Base-by-base conservation (phyloP, 2,797 vertebrate genomes). In the Dromococcyx pavoninus region DNA sequence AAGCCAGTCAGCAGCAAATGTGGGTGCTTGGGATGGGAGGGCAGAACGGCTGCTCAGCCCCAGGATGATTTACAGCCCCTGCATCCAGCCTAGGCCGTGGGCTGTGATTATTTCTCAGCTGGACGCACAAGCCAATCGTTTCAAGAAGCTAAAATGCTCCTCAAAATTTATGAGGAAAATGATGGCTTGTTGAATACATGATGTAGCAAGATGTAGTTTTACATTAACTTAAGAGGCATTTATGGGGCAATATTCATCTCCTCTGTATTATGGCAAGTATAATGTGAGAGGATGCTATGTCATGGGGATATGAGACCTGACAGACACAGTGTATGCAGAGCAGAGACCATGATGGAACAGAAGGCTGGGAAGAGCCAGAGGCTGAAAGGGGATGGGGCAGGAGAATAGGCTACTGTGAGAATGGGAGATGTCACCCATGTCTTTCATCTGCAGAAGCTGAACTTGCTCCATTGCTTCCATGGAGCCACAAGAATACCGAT, bases 211-310 rank as follows among this genome's bases (percentile, higher is more conserved):
- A 97, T 95, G 95, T 93, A 95, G 96, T 88, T 95, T 96, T 96
- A 97, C 96, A 97, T 97, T 97, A 97, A 97, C 96, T 97, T 97
- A 97, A 97, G 96, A 97, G 96, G 97, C 96, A 96, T 97, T 97
- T 97, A 97, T 96, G 89, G 96, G 96, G 93, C 93, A 96, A 94
- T 97, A 97, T 96, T 97, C 97, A 96, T 96, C 94, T 95, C 96
- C 88, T 76, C 93, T 89, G 87, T 94, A 94, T 92, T 95, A 96
- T 97, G 94, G 92, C 85, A 88, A 96, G 94, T 88, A 80, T 79
- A 96, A 96, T 92, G 73, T 33, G 84, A 97, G 96, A 91, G 88
- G 95, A 92, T 89, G 95, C 89, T 92, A 61, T 96, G 96, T 94
- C 96, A 96, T 7, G 54, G 89, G 88, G 84, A 93, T 95, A 85